A percentile compares a stretch with the other conserved stretches of the same genome.
These are phyloP conservation scores for Silurus meridionalis DNA, from an alignment of 2,113 vertebrate genomes.

Conservation along the genomic window DNA sequence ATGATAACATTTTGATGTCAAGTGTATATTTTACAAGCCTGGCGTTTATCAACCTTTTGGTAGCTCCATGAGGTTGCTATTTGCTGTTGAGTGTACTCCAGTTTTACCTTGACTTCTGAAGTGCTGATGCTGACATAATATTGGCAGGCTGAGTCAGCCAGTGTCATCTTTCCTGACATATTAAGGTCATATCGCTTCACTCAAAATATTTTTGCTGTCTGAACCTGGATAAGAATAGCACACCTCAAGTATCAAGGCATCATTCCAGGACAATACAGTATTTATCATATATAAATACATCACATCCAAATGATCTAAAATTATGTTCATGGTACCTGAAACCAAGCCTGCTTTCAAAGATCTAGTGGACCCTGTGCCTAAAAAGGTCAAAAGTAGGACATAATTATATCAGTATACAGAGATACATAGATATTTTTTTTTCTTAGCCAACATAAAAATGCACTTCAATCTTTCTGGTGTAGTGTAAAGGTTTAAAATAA, in stretches of 20 bases:
- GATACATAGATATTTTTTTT: neutral
- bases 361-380: too few relatives aligned
- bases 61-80: neutral
- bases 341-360: too few relatives aligned
- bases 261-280: constrained; percentile 34
- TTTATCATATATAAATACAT: constrained; percentile 38
- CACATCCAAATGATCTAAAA: too few relatives aligned
- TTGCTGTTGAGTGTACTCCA: constrained; percentile 18
- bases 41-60: neutral
- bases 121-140: constrained; percentile 59
- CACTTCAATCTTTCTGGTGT: neutral
- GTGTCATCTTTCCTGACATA: constrained; percentile 64
- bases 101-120: constrained; percentile 28
- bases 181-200: constrained; percentile 71
- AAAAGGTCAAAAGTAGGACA: too few relatives aligned
- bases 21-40: neutral
- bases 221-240: constrained; percentile 65
- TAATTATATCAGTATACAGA: neutral
- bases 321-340: too few relatives aligned
- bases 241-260: constrained; percentile 43
- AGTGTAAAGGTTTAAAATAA: neutral
- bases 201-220: constrained; percentile 42
- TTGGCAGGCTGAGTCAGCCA: constrained; percentile 63
- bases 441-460: neutral
- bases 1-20: neutral